Percentiles rank a stretch among this genome's conserved stretches.
Evolutionary conservation across 2,113 vertebrate species (phyloP).

Genomic region (Pelecanus crispus): DNA sequence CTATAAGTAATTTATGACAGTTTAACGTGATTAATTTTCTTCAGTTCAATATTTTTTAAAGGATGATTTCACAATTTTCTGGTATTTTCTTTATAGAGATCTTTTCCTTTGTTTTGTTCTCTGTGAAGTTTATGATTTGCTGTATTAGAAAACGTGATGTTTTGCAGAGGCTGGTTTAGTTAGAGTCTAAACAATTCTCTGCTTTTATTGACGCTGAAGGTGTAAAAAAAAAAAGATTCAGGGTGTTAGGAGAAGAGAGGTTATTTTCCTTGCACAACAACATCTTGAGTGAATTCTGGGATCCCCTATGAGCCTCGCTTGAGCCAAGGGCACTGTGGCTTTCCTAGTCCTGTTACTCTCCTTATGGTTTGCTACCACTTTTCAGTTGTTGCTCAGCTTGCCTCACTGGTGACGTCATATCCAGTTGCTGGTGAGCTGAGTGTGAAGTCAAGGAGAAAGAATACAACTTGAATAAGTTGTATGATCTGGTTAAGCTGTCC

Average conservation of each 20-base stretch:
- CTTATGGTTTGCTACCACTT: not conserved
- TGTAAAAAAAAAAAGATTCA: not conserved
- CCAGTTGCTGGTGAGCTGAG: not conserved
- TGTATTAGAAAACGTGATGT: rapidly evolving
- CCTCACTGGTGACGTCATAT: not conserved
- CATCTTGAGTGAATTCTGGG: not conserved
- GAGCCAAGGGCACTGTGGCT: not conserved
- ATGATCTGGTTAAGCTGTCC: not conserved
- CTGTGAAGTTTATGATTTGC: not conserved
- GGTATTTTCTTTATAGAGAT: not conserved
- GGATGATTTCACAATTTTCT: not conserved
- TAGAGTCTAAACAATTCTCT: not conserved
- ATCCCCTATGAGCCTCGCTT: not conserved
- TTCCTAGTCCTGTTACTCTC: not conserved
- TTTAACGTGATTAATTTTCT: not conserved
- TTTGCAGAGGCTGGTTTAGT: not conserved
- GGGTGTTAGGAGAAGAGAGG: not conserved
- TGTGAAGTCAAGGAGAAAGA: not conserved
- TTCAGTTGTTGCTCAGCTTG: not conserved
- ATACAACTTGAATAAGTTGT: not conserved
- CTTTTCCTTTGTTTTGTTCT: not conserved
- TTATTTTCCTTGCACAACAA: not conserved
- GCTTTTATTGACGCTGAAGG: not conserved
- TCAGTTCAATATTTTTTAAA: not conserved
- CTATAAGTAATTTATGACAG: not conserved